Evolutionary conservation across 2,888 invertebrate species (phyloP).

Genomic region (Melanchra persicariae): DNA sequence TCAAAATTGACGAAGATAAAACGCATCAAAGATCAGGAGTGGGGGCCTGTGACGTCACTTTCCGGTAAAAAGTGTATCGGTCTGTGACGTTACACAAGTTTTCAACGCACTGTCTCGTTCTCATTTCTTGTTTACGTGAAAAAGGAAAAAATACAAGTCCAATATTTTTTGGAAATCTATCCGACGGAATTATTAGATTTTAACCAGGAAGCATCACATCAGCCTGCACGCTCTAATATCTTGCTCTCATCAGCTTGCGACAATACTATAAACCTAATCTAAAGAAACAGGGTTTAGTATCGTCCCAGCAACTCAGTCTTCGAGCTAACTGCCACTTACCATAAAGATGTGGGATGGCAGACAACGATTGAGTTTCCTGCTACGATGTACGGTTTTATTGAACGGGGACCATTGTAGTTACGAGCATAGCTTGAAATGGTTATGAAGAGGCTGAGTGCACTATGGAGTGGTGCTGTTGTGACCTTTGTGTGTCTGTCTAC

Average conservation of each 20-base stretch:
- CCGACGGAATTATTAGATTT: too few relatives aligned
- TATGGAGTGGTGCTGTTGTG: neutral
- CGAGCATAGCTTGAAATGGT: conserved; percentile 11
- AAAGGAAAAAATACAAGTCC: too few relatives aligned
- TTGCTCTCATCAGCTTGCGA: neutral
- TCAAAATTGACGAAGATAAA: too few relatives aligned
- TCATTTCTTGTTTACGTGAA: too few relatives aligned
- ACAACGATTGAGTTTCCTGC: conserved; percentile 40
- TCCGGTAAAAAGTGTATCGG: too few relatives aligned
- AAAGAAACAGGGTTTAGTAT: conserved; percentile 13
- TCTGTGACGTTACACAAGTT: too few relatives aligned
- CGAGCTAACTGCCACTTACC: conserved; percentile 48
- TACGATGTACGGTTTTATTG: conserved; percentile 42
- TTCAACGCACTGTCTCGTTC: too few relatives aligned
- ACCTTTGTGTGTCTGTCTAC: neutral
- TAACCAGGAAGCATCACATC: too few relatives aligned
- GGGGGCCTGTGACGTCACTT: too few relatives aligned
- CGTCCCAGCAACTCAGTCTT: conserved; percentile 3
- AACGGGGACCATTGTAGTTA: conserved; percentile 9
- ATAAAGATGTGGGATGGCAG: conserved; percentile 38
- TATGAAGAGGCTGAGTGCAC: conserved; percentile 2
- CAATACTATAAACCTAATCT: neutral
- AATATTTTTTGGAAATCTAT: too few relatives aligned
- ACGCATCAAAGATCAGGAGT: too few relatives aligned
- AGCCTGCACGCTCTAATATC: too few relatives aligned